phyloP scores from a whole-genome alignment of 2,888 invertebrate genomes.

The Liodrosophila aerea region DNA sequence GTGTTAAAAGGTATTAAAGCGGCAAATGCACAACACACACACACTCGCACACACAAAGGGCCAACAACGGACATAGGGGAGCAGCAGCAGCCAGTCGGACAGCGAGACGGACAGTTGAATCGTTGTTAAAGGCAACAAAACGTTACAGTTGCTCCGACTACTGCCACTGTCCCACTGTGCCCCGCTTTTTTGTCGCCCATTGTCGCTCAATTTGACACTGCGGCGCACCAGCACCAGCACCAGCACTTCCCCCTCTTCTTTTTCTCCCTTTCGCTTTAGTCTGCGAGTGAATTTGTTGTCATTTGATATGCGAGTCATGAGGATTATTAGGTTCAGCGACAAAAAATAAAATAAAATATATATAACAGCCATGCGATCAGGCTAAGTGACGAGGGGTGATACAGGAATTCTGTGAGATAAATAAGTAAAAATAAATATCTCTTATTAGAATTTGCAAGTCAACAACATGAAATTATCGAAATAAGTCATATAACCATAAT shows the following conservation, averaged over 20 bases:
- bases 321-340: constrained; percentile 74
- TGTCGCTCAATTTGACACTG: constrained; percentile 79
- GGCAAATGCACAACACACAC: constrained; percentile 81
- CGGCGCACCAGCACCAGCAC: constrained; percentile 35
- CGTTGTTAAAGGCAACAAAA: constrained; percentile 69
- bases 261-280: constrained; percentile 5
- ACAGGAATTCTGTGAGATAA: neutral
- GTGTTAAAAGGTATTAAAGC: constrained; percentile 83
- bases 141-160: constrained; percentile 72
- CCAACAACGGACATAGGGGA: constrained; percentile 1
- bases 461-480: no score
- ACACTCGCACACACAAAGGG: constrained; percentile 9
- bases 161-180: constrained; percentile 78
- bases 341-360: constrained; percentile 32
- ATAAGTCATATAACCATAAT: no score
- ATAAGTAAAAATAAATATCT: neutral
- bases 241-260: constrained; percentile 6
- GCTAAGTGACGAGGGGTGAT: constrained; percentile 49
- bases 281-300: constrained; percentile 75
- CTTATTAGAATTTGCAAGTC: no score
- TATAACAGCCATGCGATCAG: constrained; percentile 47
- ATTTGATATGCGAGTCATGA: constrained; percentile 79
- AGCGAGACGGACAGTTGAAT: constrained; percentile 25
- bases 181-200: constrained; percentile 67
- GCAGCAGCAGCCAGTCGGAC: constrained; percentile 1